Base-by-base conservation (phyloP, 2,888 invertebrate species). In the Nematopogon swammerdamellus region DNA sequence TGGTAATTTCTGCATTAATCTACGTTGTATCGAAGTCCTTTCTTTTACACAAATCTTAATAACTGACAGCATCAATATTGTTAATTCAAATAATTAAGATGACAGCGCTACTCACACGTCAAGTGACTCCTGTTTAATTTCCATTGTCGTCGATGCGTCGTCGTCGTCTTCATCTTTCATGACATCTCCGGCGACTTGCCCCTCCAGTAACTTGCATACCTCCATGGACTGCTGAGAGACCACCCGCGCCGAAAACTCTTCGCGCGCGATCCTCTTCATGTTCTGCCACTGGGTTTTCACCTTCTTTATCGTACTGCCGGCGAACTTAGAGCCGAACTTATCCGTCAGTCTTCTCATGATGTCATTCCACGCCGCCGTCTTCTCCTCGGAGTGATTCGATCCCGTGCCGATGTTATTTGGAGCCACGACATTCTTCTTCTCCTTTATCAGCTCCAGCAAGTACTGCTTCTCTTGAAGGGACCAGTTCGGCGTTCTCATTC, bases 211-310 rank as follows among this genome's bases (percentile, higher is more conserved):
- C 51, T 63, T 59, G 52, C 72, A 76, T 29, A 79, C 77, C 56
- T 77, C 75, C 45, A 71, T 52, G 14, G 76, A 70, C 51, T 72
- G 70, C 49, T 58, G 59, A 1, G 65, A 56, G 2, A 75, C 75
- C 44, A 70, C 65, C 17, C 63, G 52, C 0, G 69, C 54, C 17
- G 45, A 11, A 36, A 76, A 67, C 57, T 80, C 79, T 54, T 76
- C 75, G 2, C 77, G 72, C 8, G 79, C 77, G 47, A 76, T 71
- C 16, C 76, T 67, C 58, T 77, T 80, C 77, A 80, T 80, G 53
- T 79, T 79, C 56, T 79, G 79, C 80, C 80, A 80, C 55, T 79
- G 77, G 3, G 76, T 77, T 56, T 79, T 79, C 42, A 80, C 70
- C 36, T 36, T 79, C 55, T 77, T 79, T 19, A 69, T 70, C 17